Evolutionary conservation across 2,113 vertebrate species (phyloP).

Genomic region (Arizona elegans): DNA sequence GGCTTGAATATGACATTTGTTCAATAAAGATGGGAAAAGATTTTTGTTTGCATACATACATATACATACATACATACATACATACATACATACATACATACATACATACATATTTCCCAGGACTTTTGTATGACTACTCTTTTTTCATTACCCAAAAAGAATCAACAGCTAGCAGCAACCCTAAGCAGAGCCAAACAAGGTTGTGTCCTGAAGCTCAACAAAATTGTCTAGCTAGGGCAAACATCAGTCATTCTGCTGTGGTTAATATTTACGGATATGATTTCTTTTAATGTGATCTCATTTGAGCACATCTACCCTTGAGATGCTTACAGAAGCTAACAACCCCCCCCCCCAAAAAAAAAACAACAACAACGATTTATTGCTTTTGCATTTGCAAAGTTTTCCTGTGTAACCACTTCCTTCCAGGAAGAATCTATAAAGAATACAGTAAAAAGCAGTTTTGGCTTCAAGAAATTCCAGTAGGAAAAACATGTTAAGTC

Average conservation of each 20-base stretch:
- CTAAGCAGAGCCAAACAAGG: neutral
- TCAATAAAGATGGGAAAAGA: neutral
- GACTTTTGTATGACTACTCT: neutral
- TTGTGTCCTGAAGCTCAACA: neutral
- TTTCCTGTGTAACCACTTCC: neutral
- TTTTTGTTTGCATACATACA: neutral
- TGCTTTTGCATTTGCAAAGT: neutral
- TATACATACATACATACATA: neutral
- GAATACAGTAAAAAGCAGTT: constrained; percentile 7
- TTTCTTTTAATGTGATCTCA: neutral
- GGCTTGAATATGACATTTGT: neutral
- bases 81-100: neutral
- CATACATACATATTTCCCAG: neutral
- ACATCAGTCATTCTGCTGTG: neutral
- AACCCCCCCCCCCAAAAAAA: neutral
- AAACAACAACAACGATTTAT: neutral
- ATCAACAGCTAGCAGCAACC: neutral
- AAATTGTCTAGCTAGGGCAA: neutral
- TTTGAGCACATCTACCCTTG: neutral
- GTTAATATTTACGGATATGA: neutral
- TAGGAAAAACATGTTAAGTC: constrained; percentile 17
- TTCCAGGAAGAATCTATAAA: neutral
- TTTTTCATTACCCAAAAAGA: neutral
- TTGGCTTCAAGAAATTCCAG: neutral
- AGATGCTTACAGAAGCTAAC: neutral